phyloP scores from a whole-genome alignment of 92 coral and sea anemone species.

The Epizoanthus rinbou region DNA sequence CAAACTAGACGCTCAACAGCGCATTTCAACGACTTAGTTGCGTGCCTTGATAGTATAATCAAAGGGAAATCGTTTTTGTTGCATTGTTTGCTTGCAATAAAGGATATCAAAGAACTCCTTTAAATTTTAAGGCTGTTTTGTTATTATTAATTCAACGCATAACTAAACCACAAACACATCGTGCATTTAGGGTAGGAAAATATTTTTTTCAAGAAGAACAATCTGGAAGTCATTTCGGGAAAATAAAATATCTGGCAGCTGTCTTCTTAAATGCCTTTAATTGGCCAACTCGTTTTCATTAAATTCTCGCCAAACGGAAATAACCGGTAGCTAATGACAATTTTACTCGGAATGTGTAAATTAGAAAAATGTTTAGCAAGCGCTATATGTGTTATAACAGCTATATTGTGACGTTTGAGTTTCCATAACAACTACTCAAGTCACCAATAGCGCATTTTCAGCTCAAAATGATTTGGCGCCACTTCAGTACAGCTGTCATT shows the following conservation, averaged over 20 bases:
- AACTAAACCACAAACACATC: neutral
- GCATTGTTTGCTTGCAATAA: conserved; percentile 17
- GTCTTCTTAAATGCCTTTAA: neutral
- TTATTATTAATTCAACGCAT: conserved; percentile 27
- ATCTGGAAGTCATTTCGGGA: neutral
- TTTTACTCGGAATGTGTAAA: conserved; percentile 9
- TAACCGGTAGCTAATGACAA: neutral
- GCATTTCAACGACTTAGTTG: neutral
- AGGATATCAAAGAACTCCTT: conserved; percentile 30
- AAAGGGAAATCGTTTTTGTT: conserved; percentile 2
- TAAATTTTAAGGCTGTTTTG: conserved; percentile 35
- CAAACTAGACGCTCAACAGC: neutral
- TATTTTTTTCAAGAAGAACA: neutral
- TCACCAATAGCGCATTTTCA: conserved; percentile 10
- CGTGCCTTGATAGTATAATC: neutral
- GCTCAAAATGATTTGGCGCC: conserved; percentile 33
- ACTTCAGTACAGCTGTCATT: conserved; percentile 10
- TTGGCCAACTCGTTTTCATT: neutral
- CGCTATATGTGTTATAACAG: conserved; percentile 20
- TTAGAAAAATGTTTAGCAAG: conserved; percentile 21
- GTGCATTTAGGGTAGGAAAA: neutral
- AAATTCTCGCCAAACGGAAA: neutral
- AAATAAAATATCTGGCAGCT: neutral
- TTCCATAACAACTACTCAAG: neutral
- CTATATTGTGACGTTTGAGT: conserved; percentile 14